These are phyloP conservation scores for Dichetophora obliterata DNA, from an alignment of 2,888 invertebrate species.

Conservation along the genomic window DNA sequence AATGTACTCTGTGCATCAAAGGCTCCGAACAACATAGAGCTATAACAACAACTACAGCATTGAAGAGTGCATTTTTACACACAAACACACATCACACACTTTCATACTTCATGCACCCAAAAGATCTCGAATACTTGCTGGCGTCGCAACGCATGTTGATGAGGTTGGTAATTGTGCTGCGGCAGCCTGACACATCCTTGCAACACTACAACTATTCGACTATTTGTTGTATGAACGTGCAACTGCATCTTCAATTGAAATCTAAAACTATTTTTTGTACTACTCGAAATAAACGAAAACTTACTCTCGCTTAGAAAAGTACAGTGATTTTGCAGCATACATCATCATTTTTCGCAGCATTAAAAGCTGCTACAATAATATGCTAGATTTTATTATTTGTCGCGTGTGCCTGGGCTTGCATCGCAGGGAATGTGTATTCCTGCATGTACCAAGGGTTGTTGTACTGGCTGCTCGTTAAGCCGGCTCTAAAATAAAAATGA, in stretches of 20 bases:
- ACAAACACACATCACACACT: too few relatives aligned
- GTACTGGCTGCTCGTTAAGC: too few relatives aligned
- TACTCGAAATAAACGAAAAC: not conserved
- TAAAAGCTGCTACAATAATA: not conserved
- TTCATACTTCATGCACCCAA: not conserved
- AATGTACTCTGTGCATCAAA: too few relatives aligned
- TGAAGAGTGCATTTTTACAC: not conserved
- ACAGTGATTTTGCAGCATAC: not conserved
- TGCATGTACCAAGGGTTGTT: too few relatives aligned
- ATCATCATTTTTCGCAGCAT: too few relatives aligned
- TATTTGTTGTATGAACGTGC: constrained; percentile 9
- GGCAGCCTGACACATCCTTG: not conserved
- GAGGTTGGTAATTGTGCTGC: not conserved
- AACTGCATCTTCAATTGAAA: constrained; percentile 12
- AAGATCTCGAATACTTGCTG: not conserved
- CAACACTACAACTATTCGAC: not conserved
- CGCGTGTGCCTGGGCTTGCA: not conserved
- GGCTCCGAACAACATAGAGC: too few relatives aligned
- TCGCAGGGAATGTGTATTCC: too few relatives aligned
- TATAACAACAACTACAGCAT: not conserved
- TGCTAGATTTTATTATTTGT: not conserved
- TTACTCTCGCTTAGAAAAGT: not conserved
- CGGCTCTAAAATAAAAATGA: too few relatives aligned
- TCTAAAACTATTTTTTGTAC: constrained; percentile 2
- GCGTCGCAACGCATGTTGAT: not conserved